phyloP scores from a whole-genome alignment of 2,797 vertebrate species.

The Scomberomorus guttatus region DNA sequence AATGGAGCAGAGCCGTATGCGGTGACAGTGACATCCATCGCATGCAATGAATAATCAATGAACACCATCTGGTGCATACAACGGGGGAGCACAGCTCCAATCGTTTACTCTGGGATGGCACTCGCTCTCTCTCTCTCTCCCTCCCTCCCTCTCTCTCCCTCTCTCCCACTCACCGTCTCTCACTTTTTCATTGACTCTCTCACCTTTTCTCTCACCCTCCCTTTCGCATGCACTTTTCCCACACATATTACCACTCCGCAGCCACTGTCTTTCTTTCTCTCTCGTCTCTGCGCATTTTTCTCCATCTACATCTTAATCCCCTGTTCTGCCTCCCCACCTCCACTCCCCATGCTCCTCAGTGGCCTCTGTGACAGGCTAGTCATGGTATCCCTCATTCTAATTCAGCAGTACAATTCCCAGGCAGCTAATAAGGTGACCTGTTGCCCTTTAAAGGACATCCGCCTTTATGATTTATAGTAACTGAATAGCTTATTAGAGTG shows the following conservation, averaged over 20 bases:
- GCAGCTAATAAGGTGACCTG: constrained; percentile 75
- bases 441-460: constrained; percentile 71
- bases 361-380: constrained; percentile 59
- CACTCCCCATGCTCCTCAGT: constrained; percentile 18
- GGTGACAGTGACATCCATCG: constrained; percentile 86
- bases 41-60: constrained; percentile 90
- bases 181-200: constrained; percentile 47
- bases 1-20: constrained; percentile 76
- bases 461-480: constrained; percentile 67
- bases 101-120: constrained; percentile 69
- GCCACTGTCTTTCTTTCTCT: background rate
- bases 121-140: constrained; percentile 33
- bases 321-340: constrained; percentile 9
- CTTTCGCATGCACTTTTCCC: constrained; percentile 46
- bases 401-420: constrained; percentile 65
- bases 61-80: constrained; percentile 88
- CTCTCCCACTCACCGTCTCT: constrained; percentile 46
- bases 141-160: constrained; percentile 39
- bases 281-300: constrained; percentile 10
- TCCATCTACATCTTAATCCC: constrained; percentile 18
- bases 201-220: constrained; percentile 39
- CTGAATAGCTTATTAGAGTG: constrained; percentile 54
- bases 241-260: constrained; percentile 49
- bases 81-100: constrained; percentile 79
- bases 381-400: constrained; percentile 69